Evolutionary conservation across 2,797 vertebrate species (phyloP).

Genomic region (Phrynocephalus forsythii): DNA sequence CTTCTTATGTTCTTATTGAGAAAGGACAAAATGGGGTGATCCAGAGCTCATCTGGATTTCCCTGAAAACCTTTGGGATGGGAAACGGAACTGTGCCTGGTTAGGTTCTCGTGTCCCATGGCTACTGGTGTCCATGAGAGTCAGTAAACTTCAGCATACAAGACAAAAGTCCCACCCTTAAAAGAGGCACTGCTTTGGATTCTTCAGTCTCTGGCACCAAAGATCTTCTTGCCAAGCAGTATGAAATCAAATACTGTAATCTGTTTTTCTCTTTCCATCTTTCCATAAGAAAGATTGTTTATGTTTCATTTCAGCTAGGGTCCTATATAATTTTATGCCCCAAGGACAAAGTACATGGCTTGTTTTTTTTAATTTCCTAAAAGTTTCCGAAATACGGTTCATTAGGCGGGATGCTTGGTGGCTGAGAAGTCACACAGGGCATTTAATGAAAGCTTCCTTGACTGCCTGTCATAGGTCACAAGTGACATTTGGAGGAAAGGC

Average conservation of each 20-base stretch:
- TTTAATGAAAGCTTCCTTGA: slow-evolving; percentile 30
- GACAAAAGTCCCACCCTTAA: no score
- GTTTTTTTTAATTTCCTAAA: background rate
- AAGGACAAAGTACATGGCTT: fast-evolving
- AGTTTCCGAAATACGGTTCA: slow-evolving; percentile 14
- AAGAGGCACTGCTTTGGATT: no score
- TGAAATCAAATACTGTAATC: background rate
- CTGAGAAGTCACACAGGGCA: background rate
- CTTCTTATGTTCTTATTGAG: no score
- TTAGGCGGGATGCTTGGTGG: background rate
- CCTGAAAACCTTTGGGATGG: no score
- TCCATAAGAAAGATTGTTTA: background rate
- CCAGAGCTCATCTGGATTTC: background rate
- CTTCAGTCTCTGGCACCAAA: no score
- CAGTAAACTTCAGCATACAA: no score
- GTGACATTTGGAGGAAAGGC: background rate
- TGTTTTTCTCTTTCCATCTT: slow-evolving; percentile 5
- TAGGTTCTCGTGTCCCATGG: no score
- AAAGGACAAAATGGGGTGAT: no score
- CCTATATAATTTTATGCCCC: background rate
- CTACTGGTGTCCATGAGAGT: no score
- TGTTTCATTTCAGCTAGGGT: background rate
- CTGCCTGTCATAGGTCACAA: slow-evolving; percentile 43
- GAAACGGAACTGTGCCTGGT: no score
- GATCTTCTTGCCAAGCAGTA: no score